Evolutionary conservation across 2,113 vertebrate species (phyloP), one percentile per base, ranked within the genome.

Genomic region (Vulpes lagopus): DNA sequence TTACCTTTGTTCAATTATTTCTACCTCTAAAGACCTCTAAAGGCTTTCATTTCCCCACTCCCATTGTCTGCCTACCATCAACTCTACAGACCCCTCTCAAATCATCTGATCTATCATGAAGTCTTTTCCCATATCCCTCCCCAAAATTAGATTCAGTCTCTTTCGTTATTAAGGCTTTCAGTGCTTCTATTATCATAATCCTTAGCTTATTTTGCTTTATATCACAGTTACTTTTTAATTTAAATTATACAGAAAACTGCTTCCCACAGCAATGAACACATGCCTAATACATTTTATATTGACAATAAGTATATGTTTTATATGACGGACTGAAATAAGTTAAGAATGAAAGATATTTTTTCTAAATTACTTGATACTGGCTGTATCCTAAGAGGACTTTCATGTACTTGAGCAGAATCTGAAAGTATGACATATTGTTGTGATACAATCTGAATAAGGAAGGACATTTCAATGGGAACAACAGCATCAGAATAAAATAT

Each of bases 291-390:
- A 35, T 60, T 86, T 22, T 60, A 67, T 32, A 43, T 30, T 60
- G 53, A 59, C 17, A 57, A 2, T 69, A 53, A 62, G 14, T 90
- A 5, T 73, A 60, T 67, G 15, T 64, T 71, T 27, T 53, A 12
- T 78, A n/a, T 79, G 30, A 79, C 20, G 16, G 14, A 84, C 27
- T 89, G 27, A 73, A 35, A 89, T 55, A 78, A 64, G 25, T 73
- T 79, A 87, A 74, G 74, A 94, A 30, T 49, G 64, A 57, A 88
- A 49, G 35, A 23, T 74, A 67, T 74, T 67, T 94, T 89, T 94
- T 53, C 51, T 76, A 55, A 86, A 38, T 59, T 38, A 53, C 69
- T 80, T 92, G 59, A 43, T 78, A 62, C 32, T 60, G 19, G 22
- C 27, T 89, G 5, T 59, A 79, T 60, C 27, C 14, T 62, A 64